Evolutionary conservation across 2,797 vertebrate species (phyloP).

Genomic region (Tragopan temminckii): DNA sequence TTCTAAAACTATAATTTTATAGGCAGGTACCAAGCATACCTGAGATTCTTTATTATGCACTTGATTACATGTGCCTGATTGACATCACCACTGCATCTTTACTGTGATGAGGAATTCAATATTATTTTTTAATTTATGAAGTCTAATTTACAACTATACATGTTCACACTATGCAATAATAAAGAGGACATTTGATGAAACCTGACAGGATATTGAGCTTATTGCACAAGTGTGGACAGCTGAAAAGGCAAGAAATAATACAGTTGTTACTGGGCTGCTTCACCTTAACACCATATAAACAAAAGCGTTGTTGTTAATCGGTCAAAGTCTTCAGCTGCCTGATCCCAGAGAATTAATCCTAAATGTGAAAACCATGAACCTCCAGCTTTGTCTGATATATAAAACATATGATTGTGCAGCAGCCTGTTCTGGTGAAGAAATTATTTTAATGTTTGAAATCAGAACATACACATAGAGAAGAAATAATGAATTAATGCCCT

Average conservation of each 20-base stretch:
- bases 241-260: constrained; percentile 78
- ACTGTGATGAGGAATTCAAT: constrained; percentile 21
- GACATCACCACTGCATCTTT: constrained; percentile 15
- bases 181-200: constrained; percentile 67
- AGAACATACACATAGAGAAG: not conserved
- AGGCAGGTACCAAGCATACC: constrained; percentile 68
- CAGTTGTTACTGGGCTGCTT: constrained; percentile 68
- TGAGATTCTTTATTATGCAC: constrained; percentile 22
- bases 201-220: constrained; percentile 70
- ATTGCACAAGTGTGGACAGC: constrained; percentile 73
- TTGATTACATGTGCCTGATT: constrained; percentile 50
- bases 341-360: constrained; percentile 69
- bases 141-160: constrained; percentile 59
- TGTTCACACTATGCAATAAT: constrained; percentile 55
- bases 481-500: not conserved
- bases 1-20: constrained; percentile 63
- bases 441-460: constrained; percentile 22
- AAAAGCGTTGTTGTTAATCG: constrained; percentile 68
- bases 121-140: not conserved
- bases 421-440: constrained; percentile 55
- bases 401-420: constrained; percentile 55
- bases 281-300: constrained; percentile 58
- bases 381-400: constrained; percentile 19
- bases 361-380: constrained; percentile 66
- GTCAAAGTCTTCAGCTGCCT: constrained; percentile 41